These are phyloP conservation scores for Sceliomorpha sp. DNA, from an alignment of 2,888 invertebrate species.

Conservation along the genomic window DNA sequence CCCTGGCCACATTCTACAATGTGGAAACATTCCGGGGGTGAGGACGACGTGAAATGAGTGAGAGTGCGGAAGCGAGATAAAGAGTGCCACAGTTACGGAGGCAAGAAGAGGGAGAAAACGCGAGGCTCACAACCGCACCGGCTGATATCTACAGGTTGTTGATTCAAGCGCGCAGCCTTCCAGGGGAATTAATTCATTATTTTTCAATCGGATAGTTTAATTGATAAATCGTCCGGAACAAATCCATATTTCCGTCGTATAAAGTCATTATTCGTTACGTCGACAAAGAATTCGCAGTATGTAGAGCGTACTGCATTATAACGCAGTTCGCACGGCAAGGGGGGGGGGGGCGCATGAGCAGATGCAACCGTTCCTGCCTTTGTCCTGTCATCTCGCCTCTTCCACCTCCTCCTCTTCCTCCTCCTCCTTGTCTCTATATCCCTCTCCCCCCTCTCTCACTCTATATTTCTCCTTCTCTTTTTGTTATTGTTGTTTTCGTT, in stretches of 20 bases:
- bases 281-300: conserved; percentile 9
- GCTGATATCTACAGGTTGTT: conserved; percentile 71
- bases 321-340: conserved; percentile 24
- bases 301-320: conserved; percentile 23
- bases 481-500: conserved; percentile 44
- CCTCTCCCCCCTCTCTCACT: conserved; percentile 9
- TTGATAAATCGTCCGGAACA: conserved; percentile 62
- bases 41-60: conserved; percentile 35
- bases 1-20: conserved; percentile 48
- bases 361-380: conserved; percentile 8
- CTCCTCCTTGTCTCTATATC: conserved; percentile 20
- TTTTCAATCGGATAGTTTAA: conserved; percentile 63
- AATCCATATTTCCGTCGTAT: conserved; percentile 61
- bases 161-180: conserved; percentile 58
- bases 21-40: conserved; percentile 28
- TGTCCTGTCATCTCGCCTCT: conserved; percentile 7
- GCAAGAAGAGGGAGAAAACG: conserved; percentile 16
- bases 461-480: conserved; percentile 22
- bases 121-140: conserved; percentile 21
- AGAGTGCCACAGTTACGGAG: conserved; percentile 3
- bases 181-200: conserved; percentile 65
- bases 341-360: conserved; percentile 25
- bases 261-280: conserved; percentile 57
- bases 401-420: conserved; percentile 14
- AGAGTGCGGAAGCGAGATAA: conserved; percentile 12